Base-by-base conservation (phyloP, 1,140 invertebrate species). In the Bombus polaris region DNA sequence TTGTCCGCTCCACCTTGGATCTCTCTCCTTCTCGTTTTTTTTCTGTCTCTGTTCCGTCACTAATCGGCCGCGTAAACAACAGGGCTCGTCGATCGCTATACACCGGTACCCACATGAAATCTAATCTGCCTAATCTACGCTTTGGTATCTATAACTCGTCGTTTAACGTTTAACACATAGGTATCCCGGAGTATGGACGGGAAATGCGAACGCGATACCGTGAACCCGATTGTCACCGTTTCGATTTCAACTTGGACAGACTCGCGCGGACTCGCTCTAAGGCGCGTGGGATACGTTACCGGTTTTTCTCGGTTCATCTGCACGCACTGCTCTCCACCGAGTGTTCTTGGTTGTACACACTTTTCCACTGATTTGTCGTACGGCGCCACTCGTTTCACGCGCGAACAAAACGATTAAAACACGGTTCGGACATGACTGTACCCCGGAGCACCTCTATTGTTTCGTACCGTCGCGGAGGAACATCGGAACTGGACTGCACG, bases 401-500 rank as follows among this genome's bases (percentile, higher is more conserved):
- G 83, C 83, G 83, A 72, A n/a, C n/a, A 44, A 37, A 72, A 76
- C 44, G 47, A 44, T 75, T 15, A n/a, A 42, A 42, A 76, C 57
- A 62, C 59, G 39, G 37, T n/a, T 70, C 65, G 78, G n/a, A 71
- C 53, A 47, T 39, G 66, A 59, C 66, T 62, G 42, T 18, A 66
- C 44, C 66, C 66, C 71, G 71, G 70, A 47, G 62, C 42, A 47
- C 13, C 76, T 39, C 75, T 76, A 85, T 83, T 76, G 74, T 65
- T 76, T 74, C 82, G 90, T 87, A 92, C 93, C 93, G 88, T 81
- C 91, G 85, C 93, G 93, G 92, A 91, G 92, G 93, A 93, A 95
- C 93, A 93, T 92, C 93, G 92, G 90, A 93, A 93, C 92, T 87
- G 92, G 87, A 95, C 94, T 95, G 94, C 88, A 82, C 89, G 90